A percentile compares a stretch with the other conserved stretches of the same genome.
Evolutionary conservation across 2,888 invertebrate species (phyloP).

Genomic region (Psylliodes chrysocephalus): DNA sequence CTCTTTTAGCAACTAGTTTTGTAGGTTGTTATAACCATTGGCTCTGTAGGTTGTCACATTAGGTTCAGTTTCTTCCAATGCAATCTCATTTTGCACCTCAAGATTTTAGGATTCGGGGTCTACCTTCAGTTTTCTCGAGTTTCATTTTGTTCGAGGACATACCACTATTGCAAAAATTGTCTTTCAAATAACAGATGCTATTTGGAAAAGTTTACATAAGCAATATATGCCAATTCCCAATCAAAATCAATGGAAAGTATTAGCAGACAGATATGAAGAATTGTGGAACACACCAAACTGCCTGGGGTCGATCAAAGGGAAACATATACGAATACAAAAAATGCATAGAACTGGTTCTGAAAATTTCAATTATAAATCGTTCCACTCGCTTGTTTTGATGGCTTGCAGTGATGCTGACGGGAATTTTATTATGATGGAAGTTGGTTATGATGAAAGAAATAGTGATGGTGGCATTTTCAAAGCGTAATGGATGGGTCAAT

Average conservation of each 20-base stretch:
- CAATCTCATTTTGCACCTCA: no score
- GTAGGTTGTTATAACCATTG: no score
- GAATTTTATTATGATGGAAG: conserved; percentile 52
- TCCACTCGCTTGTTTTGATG: conserved; percentile 52
- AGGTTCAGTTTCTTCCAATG: no score
- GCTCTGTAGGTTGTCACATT: no score
- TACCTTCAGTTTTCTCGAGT: not conserved
- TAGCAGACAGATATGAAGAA: conserved; percentile 43
- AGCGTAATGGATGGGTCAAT: no score
- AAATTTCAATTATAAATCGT: conserved; percentile 53
- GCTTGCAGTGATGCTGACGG: conserved; percentile 53
- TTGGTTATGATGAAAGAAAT: conserved; percentile 52
- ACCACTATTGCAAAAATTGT: not conserved
- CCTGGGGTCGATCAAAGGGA: conserved; percentile 45
- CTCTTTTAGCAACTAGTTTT: no score
- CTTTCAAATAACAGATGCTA: not conserved
- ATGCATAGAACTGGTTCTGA: conserved; percentile 23
- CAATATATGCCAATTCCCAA: conserved; percentile 2
- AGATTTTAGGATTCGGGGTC: no score
- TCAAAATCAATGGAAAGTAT: conserved; percentile 19
- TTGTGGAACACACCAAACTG: conserved; percentile 45
- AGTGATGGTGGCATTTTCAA: conserved; percentile 54
- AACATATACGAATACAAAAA: conserved; percentile 51
- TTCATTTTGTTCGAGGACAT: conserved; percentile 2
- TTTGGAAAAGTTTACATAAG: not conserved